These are phyloP conservation scores for Euura saliciscinereae DNA, from an alignment of 1,140 invertebrate species.

Conservation along the genomic window DNA sequence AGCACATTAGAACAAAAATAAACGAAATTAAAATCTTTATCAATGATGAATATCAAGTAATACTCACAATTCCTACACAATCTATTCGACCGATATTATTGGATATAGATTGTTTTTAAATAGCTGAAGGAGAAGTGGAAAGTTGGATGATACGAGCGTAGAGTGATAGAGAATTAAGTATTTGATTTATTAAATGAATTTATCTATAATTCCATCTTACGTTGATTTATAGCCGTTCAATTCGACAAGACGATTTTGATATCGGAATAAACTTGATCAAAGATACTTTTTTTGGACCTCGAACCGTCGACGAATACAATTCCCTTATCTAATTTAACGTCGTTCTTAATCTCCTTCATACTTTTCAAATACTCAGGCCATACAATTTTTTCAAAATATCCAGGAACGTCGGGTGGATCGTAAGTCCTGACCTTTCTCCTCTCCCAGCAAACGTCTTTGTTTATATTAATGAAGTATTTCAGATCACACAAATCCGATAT, in stretches of 20 bases:
- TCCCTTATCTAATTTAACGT: slow-evolving; percentile 33
- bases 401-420: slow-evolving; percentile 77
- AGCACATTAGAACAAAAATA: no score
- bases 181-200: no score
- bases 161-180: no score
- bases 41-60: no score
- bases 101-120: no score
- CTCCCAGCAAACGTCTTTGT: slow-evolving; percentile 68
- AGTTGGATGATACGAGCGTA: no score
- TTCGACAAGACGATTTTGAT: background rate
- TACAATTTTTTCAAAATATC: slow-evolving; percentile 79
- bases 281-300: slow-evolving; percentile 37
- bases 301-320: slow-evolving; percentile 51
- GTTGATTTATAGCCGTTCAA: no score
- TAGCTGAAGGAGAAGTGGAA: no score
- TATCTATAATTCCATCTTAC: no score
- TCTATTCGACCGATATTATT: no score
- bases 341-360: slow-evolving; percentile 37
- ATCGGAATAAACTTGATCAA: slow-evolving; percentile 32
- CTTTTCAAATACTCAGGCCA: slow-evolving; percentile 74
- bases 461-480: slow-evolving; percentile 75
- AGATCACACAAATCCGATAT: slow-evolving; percentile 70
- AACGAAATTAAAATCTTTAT: no score
- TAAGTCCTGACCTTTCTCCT: slow-evolving; percentile 69
- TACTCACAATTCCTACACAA: no score